phyloP scores from a whole-genome alignment of 37 sponge, comb jelly and placozoan genomes.

The Diacarnus erythraeanus region DNA sequence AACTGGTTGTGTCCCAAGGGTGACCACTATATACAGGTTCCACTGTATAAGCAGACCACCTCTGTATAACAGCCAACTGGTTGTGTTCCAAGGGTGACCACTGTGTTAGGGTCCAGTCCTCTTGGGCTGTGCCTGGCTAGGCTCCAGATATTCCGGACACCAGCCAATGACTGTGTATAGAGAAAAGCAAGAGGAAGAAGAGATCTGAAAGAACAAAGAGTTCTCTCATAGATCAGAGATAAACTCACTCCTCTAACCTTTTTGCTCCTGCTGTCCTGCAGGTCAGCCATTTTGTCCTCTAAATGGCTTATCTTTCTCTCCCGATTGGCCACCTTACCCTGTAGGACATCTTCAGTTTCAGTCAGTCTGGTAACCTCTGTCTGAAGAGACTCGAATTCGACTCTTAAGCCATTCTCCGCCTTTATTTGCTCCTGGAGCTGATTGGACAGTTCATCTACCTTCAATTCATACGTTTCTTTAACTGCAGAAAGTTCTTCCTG shows the following conservation, averaged over 20 bases:
- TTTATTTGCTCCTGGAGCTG: background rate
- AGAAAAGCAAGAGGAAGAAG: no score
- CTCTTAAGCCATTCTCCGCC: background rate
- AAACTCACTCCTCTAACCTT: background rate
- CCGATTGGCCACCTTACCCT: slow-evolving; percentile 7
- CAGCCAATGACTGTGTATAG: no score
- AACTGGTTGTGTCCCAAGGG: no score
- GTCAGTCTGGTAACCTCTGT: slow-evolving; percentile 10
- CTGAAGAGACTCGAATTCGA: slow-evolving; percentile 17
- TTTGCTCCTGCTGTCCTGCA: slow-evolving; percentile 11
- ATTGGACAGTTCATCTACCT: background rate
- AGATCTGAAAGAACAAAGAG: no score
- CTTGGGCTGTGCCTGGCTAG: no score
- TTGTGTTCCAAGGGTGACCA: no score
- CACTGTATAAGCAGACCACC: no score
- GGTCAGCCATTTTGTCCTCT: slow-evolving; percentile 30
- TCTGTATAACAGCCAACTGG: no score
- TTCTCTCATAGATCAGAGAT: no score
- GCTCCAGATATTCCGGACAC: no score
- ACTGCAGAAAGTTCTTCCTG: slow-evolving; percentile 5
- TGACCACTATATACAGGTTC: no score
- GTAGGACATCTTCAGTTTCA: slow-evolving; percentile 17
- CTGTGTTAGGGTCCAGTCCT: no score
- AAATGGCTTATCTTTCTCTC: slow-evolving; percentile 33
- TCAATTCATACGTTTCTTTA: background rate